phyloP scores from a whole-genome alignment of 2,888 invertebrate species.

The Agelastica alni region DNA sequence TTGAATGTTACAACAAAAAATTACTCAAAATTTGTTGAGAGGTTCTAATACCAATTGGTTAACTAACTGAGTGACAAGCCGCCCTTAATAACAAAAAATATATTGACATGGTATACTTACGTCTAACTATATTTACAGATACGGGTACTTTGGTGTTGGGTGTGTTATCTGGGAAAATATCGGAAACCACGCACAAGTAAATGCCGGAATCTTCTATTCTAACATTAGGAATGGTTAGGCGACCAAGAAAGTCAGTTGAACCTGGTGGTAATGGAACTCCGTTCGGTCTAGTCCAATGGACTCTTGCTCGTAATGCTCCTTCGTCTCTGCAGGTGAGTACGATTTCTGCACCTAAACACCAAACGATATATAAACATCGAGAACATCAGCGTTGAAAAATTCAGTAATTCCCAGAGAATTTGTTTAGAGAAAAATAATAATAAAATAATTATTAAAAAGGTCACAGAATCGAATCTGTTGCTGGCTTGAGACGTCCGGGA shows the following conservation, averaged over 20 bases:
- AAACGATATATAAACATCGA: too few relatives aligned
- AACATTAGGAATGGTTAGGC: constrained; percentile 84
- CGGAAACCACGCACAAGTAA: constrained; percentile 82
- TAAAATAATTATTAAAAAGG: too few relatives aligned
- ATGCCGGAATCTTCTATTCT: constrained; percentile 75
- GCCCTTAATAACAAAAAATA: too few relatives aligned
- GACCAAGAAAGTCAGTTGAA: constrained; percentile 75
- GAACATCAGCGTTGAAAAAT: too few relatives aligned
- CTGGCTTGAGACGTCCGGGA: too few relatives aligned
- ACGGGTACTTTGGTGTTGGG: constrained; percentile 72
- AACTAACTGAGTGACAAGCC: too few relatives aligned
- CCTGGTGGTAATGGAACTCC: constrained; percentile 75
- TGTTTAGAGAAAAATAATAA: too few relatives aligned
- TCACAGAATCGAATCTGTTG: too few relatives aligned
- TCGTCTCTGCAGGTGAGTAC: constrained; percentile 93
- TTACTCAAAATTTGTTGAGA: too few relatives aligned
- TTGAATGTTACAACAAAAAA: too few relatives aligned
- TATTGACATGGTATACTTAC: constrained; percentile 75
- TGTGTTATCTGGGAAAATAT: constrained; percentile 64
- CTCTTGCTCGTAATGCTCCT: constrained; percentile 75
- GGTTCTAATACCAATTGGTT: too few relatives aligned
- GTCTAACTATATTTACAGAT: constrained; percentile 72
- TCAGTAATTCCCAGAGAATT: too few relatives aligned
- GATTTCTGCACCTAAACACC: constrained; percentile 78
- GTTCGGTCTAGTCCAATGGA: constrained; percentile 75